Conservation (phyloP, 2,113 vertebrate genomes). For the Apteryx mantelli region DNA sequence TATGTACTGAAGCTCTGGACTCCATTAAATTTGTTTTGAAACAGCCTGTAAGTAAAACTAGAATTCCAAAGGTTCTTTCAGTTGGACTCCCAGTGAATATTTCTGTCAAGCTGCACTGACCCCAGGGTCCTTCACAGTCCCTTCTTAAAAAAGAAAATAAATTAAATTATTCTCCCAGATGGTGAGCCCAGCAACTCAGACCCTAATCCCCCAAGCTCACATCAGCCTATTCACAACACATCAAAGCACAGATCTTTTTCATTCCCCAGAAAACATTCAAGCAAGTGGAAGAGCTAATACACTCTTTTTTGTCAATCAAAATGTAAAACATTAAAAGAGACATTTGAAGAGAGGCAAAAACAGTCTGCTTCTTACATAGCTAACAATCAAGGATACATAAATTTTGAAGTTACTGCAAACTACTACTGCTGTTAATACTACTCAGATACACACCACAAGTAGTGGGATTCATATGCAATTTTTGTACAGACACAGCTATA, state of each 20-base stretch:
- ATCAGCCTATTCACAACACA: conserved; percentile 47
- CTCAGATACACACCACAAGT: not conserved
- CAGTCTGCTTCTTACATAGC: not conserved
- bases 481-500: not conserved
- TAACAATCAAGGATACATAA: not conserved
- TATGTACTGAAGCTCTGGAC: not conserved
- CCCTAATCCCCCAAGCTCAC: conserved; percentile 32
- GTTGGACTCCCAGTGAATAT: not conserved
- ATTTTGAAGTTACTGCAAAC: not conserved
- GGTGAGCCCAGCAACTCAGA: conserved; percentile 37
- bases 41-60: not conserved
- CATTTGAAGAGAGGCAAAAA: not conserved
- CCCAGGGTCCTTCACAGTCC: not conserved
- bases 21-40: not conserved
- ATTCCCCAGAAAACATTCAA: conserved; percentile 36
- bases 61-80: not conserved
- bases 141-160: conserved; percentile 43
- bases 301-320: not conserved
- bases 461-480: not conserved
- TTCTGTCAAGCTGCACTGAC: conserved; percentile 29
- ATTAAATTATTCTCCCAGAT: conserved; percentile 66
- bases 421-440: not conserved
- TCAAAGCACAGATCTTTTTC: conserved; percentile 42
- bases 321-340: not conserved
- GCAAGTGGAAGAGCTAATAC: conserved; percentile 31